Conservation (phyloP, 2,113 vertebrate genomes). For the Helogale parvula region DNA sequence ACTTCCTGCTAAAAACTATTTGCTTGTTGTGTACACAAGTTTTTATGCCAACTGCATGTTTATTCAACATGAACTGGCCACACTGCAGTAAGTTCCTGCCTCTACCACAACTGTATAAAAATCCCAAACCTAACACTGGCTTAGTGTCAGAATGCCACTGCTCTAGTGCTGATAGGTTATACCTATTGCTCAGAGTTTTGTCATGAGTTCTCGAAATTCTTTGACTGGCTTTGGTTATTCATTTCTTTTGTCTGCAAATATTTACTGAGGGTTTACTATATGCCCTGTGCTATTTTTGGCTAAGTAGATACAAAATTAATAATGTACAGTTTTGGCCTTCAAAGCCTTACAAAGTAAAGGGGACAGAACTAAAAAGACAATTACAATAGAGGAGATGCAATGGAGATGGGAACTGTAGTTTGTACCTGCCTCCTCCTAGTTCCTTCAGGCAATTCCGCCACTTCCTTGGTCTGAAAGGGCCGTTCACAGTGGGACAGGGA, state of each 20-base stretch:
- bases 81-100: not conserved
- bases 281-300: not conserved
- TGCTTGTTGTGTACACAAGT: not conserved
- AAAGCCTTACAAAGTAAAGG: constrained; percentile 3
- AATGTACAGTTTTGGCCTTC: constrained; percentile 4
- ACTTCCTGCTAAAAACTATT: not conserved
- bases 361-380: not conserved
- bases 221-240: constrained; percentile 19
- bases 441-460: not conserved
- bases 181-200: not conserved
- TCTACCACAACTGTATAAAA: not conserved
- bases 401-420: not conserved
- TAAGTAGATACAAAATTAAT: constrained; percentile 13
- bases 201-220: constrained; percentile 26
- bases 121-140: not conserved
- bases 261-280: not conserved
- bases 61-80: not conserved
- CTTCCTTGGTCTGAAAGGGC: not conserved
- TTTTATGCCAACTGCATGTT: not conserved
- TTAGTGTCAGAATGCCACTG: not conserved
- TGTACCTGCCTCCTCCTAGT: not conserved
- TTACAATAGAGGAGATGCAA: not conserved
- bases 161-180: not conserved
- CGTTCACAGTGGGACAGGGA: not conserved
- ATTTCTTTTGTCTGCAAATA: constrained; percentile 47